A percentile compares a stretch with the other conserved stretches of the same genome.
Conservation (phyloP, 1,140 invertebrate genomes). For the Drosophila cardini region DNA sequence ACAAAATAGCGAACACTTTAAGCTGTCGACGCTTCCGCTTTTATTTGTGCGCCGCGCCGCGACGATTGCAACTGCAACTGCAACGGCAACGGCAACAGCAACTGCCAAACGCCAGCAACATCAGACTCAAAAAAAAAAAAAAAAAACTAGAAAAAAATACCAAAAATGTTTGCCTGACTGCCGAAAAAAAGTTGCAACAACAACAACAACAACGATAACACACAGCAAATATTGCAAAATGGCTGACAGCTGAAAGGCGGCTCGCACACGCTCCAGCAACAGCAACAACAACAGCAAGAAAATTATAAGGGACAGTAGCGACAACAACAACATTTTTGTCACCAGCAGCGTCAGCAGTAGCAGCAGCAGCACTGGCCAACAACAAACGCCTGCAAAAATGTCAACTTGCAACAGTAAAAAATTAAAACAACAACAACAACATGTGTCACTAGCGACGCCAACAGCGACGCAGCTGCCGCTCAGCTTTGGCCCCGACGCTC, state of each 20-base stretch:
- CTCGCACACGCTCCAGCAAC: slow-evolving; percentile 41
- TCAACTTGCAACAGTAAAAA: slow-evolving; percentile 46
- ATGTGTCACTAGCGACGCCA: slow-evolving; percentile 13
- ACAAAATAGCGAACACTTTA: slow-evolving; percentile 5
- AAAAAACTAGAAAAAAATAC: slow-evolving; percentile 38
- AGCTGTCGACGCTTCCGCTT: slow-evolving; percentile 70
- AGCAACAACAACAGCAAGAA: slow-evolving; percentile 29
- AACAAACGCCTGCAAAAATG: slow-evolving; percentile 52
- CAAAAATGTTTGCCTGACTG: slow-evolving; percentile 76
- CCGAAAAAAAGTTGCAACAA: slow-evolving; percentile 60
- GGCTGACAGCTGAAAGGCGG: slow-evolving; percentile 58
- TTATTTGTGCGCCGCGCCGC: slow-evolving; percentile 60
- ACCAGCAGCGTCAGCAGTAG: slow-evolving; percentile 39
- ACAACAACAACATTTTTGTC: slow-evolving; percentile 60
- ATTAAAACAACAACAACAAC: slow-evolving; percentile 42
- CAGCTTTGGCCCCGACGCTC: slow-evolving; percentile 66
- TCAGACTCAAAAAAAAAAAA: slow-evolving; percentile 48
- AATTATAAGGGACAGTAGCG: slow-evolving; percentile 53
- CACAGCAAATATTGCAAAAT: slow-evolving; percentile 12
- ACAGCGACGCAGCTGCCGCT: slow-evolving; percentile 62
- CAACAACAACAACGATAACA: slow-evolving; percentile 8
- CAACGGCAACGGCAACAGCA: slow-evolving; percentile 67
- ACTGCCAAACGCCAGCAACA: slow-evolving; percentile 59
- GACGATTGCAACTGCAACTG: slow-evolving; percentile 76
- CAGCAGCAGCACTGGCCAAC: slow-evolving; percentile 21